Percentiles rank a stretch among this genome's conserved stretches.
These are phyloP conservation scores for Silurus lanzhouensis DNA, from an alignment of 2,797 vertebrate genomes.

Conservation along the genomic window DNA sequence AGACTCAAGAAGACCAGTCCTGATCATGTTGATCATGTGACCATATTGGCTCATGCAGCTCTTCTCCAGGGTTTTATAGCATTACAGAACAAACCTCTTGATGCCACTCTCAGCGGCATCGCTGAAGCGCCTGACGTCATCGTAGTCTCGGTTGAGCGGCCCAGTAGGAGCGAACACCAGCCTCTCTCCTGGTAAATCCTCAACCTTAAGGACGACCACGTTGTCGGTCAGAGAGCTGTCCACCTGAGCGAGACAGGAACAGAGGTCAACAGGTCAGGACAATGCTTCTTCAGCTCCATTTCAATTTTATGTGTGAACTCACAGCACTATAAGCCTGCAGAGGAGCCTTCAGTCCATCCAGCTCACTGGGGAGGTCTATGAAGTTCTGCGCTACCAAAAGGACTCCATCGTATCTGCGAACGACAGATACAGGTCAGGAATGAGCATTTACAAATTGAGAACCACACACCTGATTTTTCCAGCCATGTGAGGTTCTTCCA, in stretches of 20 bases:
- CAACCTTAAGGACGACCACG: constrained; percentile 74
- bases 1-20: too few relatives aligned
- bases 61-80: neutral
- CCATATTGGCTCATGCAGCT: neutral
- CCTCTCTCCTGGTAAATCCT: constrained; percentile 74
- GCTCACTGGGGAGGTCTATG: constrained; percentile 67
- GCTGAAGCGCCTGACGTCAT: constrained; percentile 76
- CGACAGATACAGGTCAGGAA: neutral
- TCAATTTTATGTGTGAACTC: constrained; percentile 40
- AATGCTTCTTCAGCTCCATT: neutral
- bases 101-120: constrained; percentile 76
- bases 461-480: too few relatives aligned
- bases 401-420: constrained; percentile 75
- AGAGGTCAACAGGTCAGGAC: neutral
- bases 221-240: constrained; percentile 71
- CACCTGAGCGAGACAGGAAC: constrained; percentile 63
- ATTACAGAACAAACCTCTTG: constrained; percentile 66
- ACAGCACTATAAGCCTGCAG: constrained; percentile 77
- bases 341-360: constrained; percentile 69
- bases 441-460: too few relatives aligned
- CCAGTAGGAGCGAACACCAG: constrained; percentile 79
- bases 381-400: constrained; percentile 71
- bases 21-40: neutral
- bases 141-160: constrained; percentile 79
- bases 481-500: too few relatives aligned